These are phyloP conservation scores for Syngnathus floridae DNA, from an alignment of 2,113 vertebrate species.

Conservation along the genomic window DNA sequence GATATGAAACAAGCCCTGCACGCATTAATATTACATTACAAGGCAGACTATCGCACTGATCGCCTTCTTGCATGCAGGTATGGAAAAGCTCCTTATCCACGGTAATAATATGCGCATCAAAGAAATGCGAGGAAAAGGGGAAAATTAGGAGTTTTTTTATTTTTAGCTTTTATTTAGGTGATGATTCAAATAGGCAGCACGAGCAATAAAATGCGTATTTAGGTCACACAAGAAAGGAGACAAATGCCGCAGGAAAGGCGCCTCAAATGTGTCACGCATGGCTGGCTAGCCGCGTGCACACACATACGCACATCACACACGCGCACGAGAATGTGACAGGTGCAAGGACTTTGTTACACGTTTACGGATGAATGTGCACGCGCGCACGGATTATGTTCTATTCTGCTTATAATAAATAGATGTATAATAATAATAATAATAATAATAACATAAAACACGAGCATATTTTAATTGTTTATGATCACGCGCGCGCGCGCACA, in stretches of 20 bases:
- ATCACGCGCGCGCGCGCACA: background rate
- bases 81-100: slow-evolving; percentile 59
- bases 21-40: slow-evolving; percentile 74
- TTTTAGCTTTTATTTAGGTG: slow-evolving; percentile 1
- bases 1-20: slow-evolving; percentile 67
- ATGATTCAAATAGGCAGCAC: slow-evolving; percentile 52
- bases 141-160: slow-evolving; percentile 43
- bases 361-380: too few relatives aligned
- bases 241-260: slow-evolving; percentile 66
- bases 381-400: too few relatives aligned
- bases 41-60: slow-evolving; percentile 55
- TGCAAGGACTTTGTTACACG: background rate
- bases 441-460: background rate
- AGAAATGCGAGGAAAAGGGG: slow-evolving; percentile 52
- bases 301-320: slow-evolving; percentile 9
- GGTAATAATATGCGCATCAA: slow-evolving; percentile 66
- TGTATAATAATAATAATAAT: background rate
- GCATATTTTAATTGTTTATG: background rate
- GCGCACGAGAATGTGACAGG: slow-evolving; percentile 23
- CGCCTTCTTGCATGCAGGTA: slow-evolving; percentile 59
- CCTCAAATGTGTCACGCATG: slow-evolving; percentile 65
- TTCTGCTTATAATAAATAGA: too few relatives aligned
- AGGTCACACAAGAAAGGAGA: slow-evolving; percentile 66
- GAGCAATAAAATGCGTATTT: slow-evolving; percentile 67
- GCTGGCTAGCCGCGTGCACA: slow-evolving; percentile 36